These are phyloP conservation scores for Daboia siamensis DNA, from an alignment of 2,113 vertebrate species.

Conservation along the genomic window DNA sequence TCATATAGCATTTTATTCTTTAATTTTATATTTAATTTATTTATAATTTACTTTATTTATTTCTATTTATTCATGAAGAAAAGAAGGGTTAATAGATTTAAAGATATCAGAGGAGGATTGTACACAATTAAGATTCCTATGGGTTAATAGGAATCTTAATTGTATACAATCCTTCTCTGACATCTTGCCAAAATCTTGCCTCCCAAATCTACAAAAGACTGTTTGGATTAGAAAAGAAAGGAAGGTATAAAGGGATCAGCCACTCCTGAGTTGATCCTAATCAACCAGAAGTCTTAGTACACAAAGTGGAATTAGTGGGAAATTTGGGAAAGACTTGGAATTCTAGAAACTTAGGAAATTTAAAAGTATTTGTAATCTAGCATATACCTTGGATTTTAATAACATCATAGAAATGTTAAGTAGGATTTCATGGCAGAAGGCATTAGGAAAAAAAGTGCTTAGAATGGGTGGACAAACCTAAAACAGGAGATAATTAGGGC, in stretches of 20 bases:
- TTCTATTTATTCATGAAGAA: neutral
- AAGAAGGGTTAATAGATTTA: conserved; percentile 6
- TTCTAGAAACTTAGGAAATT: neutral
- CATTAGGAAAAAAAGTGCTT: neutral
- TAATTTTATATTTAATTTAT: neutral
- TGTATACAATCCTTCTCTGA: too few species aligned
- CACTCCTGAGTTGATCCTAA: neutral
- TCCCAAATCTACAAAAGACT: neutral
- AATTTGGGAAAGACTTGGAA: neutral
- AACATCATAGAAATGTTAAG: neutral
- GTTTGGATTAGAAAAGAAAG: neutral
- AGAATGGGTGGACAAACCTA: neutral
- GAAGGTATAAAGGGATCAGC: neutral
- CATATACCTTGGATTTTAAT: neutral
- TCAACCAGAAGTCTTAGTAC: neutral
- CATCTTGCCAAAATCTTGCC: neutral
- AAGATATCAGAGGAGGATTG: neutral
- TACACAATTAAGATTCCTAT: neutral
- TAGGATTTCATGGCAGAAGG: neutral
- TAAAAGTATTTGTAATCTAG: neutral
- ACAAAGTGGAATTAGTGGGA: neutral
- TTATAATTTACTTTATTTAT: neutral
- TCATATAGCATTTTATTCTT: conserved; percentile 10
- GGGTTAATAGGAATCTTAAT: too few species aligned
- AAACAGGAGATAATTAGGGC: neutral